A percentile compares a stretch with the other conserved stretches of the same genome.
Evolutionary conservation across 2,797 vertebrate genomes (phyloP).

Genomic region (Vipera ursinii): DNA sequence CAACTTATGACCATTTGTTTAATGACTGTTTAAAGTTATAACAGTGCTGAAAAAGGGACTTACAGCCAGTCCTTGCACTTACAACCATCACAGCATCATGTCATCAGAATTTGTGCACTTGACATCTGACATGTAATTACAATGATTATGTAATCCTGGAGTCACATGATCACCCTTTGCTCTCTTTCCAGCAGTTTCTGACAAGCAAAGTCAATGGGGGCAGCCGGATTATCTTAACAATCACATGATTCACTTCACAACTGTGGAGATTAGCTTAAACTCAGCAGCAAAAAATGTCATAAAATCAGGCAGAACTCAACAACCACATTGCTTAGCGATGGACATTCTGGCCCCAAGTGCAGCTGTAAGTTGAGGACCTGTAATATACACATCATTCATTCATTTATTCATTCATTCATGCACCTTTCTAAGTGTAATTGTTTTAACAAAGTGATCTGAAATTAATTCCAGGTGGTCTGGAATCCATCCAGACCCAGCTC

Average conservation of each 20-base stretch:
- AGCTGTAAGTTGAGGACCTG: background rate
- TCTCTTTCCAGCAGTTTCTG: background rate
- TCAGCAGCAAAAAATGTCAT: background rate
- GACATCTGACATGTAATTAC: background rate
- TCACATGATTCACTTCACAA: background rate
- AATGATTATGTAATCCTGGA: background rate
- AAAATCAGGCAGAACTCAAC: background rate
- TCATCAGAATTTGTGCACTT: background rate
- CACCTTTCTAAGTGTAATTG: constrained; percentile 51
- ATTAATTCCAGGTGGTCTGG: constrained; percentile 69
- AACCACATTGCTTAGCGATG: background rate
- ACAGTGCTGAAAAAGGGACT: background rate
- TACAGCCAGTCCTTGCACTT: background rate
- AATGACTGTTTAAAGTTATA: background rate
- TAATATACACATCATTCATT: constrained; percentile 21
- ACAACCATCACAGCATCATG: background rate
- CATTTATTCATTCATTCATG: background rate
- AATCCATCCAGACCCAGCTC: constrained; percentile 64
- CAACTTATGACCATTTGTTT: background rate
- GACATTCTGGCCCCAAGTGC: background rate
- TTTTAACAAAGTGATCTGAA: constrained; percentile 59
- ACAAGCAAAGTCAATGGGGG: background rate
- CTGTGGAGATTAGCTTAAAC: background rate
- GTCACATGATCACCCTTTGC: background rate
- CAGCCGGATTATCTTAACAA: background rate